Evolutionary conservation across 2,888 invertebrate species (phyloP).

Genomic region (Icerya purchasi): DNA sequence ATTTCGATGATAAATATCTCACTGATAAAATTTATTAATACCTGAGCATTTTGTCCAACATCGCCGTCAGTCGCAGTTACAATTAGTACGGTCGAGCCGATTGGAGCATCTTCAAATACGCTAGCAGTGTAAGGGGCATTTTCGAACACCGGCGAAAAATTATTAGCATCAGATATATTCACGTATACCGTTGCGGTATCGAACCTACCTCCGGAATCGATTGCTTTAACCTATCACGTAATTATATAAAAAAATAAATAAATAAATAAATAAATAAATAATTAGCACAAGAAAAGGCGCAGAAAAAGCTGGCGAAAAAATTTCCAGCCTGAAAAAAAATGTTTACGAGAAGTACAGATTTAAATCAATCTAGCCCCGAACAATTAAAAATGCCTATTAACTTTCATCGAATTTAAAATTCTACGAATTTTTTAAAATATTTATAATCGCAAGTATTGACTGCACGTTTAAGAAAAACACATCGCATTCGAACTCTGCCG

Average conservation of each 20-base stretch:
- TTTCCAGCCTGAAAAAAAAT: too few relatives aligned
- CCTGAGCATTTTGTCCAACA: slow-evolving; percentile 71
- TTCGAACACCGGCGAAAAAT: slow-evolving; percentile 78
- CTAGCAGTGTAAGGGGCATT: slow-evolving; percentile 70
- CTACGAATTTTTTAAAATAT: too few relatives aligned
- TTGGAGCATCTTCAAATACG: slow-evolving; percentile 73
- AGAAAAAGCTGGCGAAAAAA: too few relatives aligned
- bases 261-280: neutral
- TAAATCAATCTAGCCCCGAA: too few relatives aligned
- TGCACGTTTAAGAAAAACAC: too few relatives aligned
- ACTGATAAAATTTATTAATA: too few relatives aligned
- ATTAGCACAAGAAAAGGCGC: neutral
- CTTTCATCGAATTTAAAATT: too few relatives aligned
- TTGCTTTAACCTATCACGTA: slow-evolving; percentile 39
- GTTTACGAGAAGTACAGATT: too few relatives aligned
- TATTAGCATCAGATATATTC: slow-evolving; percentile 85
- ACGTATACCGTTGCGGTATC: slow-evolving; percentile 79
- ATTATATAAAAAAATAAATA: slow-evolving; percentile 11
- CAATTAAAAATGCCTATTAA: too few relatives aligned
- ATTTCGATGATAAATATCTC: too few relatives aligned
- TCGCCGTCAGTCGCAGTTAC: slow-evolving; percentile 86
- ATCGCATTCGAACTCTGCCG: too few relatives aligned
- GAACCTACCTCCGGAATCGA: slow-evolving; percentile 68
- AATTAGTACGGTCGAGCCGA: slow-evolving; percentile 77
- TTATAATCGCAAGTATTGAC: too few relatives aligned